Evolutionary conservation across 64 coral and sea anemone genomes (phyloP).

Genomic region (Actinia equina): DNA sequence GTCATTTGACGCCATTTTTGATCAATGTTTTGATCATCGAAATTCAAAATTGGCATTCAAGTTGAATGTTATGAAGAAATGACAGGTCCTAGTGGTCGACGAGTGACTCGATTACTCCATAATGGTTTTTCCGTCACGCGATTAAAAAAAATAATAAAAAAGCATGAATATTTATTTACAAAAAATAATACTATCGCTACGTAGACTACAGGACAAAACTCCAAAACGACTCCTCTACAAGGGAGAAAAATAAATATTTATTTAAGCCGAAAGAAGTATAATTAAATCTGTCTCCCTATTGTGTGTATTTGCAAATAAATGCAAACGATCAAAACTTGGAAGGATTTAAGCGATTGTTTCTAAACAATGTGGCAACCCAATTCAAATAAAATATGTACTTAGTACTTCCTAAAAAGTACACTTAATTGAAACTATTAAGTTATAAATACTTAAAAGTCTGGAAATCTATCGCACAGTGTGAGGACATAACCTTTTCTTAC

Average conservation of each 20-base stretch:
- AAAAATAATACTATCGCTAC: background rate
- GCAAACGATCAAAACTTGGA: background rate
- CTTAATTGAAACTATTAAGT: background rate
- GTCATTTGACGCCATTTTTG: background rate
- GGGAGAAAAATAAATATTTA: background rate
- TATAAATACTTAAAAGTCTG: too few relatives aligned
- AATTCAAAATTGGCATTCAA: background rate
- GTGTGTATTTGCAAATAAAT: background rate
- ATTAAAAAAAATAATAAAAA: background rate
- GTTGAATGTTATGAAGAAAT: background rate
- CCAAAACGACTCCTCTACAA: background rate
- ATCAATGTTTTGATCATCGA: background rate
- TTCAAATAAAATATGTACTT: background rate
- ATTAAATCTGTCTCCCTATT: background rate
- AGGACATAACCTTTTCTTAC: too few relatives aligned
- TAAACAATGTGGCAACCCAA: background rate
- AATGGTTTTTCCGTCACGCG: background rate
- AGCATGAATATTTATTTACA: background rate
- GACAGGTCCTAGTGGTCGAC: background rate
- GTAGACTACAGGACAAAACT: background rate
- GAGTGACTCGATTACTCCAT: background rate
- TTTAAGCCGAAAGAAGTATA: background rate
- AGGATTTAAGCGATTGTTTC: background rate
- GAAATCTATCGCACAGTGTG: too few relatives aligned
- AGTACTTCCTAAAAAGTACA: background rate